Conservation (phyloP, 2,888 invertebrate species). For the Toxonevra muliebris region DNA sequence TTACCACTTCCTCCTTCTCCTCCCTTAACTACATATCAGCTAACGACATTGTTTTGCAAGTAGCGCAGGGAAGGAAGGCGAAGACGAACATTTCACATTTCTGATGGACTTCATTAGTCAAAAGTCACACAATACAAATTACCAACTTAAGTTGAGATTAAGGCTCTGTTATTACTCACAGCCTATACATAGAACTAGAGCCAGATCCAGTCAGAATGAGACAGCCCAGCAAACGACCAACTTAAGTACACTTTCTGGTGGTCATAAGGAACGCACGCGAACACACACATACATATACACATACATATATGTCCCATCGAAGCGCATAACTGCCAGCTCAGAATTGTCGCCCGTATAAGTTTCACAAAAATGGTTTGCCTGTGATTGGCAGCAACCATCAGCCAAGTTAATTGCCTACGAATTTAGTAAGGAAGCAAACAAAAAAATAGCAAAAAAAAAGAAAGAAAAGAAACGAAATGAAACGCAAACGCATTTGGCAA, state of each 20-base stretch:
- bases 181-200: neutral
- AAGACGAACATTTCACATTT: conserved; percentile 40
- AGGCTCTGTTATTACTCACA: conserved; percentile 19
- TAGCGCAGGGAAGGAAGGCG: conserved; percentile 14
- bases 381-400: conserved; percentile 58
- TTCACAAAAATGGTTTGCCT: conserved; percentile 30
- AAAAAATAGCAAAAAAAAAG: neutral
- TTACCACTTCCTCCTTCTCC: too few species aligned
- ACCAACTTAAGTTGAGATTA: conserved; percentile 33
- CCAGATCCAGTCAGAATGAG: neutral
- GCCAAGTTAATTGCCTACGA: conserved; percentile 54
- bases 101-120: conserved; percentile 33
- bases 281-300: neutral
- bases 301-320: neutral
- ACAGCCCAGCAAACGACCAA: neutral
- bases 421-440: neutral
- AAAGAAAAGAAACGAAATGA: neutral
- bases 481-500: neutral
- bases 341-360: neutral
- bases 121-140: conserved; percentile 31
- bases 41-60: too few species aligned
- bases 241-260: neutral
- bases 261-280: neutral
- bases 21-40: too few species aligned
- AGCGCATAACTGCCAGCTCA: neutral